Percentiles rank a stretch among this genome's conserved stretches.
Evolutionary conservation across 2,888 invertebrate species (phyloP).

Genomic region (Steinernema carpocapsae): DNA sequence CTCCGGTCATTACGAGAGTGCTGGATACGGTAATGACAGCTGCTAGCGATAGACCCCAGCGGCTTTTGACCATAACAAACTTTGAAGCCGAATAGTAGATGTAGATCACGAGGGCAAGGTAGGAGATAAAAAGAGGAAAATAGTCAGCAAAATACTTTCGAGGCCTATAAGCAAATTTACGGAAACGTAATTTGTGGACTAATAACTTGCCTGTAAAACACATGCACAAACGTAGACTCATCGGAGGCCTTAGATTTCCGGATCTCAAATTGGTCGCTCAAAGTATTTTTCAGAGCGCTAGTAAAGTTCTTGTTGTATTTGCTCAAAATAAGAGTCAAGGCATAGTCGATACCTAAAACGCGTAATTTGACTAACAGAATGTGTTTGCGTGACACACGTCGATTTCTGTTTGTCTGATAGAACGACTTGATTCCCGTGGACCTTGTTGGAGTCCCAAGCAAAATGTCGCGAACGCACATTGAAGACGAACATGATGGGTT

Average conservation of each 20-base stretch:
- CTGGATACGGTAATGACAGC: conserved; percentile 80
- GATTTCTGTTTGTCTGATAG: conserved; percentile 62
- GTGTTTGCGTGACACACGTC: conserved; percentile 46
- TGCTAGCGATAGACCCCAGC: conserved; percentile 83
- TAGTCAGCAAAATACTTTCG: conserved; percentile 63
- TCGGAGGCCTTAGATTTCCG: conserved; percentile 51
- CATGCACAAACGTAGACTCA: conserved; percentile 60
- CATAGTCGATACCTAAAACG: conserved; percentile 57
- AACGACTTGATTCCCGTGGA: conserved; percentile 58
- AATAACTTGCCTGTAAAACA: conserved; percentile 51
- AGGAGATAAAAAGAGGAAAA: conserved; percentile 56
- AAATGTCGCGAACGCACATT: conserved; percentile 59
- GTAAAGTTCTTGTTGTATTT: conserved; percentile 41
- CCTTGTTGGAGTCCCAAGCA: conserved; percentile 58
- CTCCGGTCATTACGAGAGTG: conserved; percentile 88
- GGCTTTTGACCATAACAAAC: conserved; percentile 88
- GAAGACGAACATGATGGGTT: conserved; percentile 54
- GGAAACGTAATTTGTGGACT: not conserved
- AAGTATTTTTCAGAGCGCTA: conserved; percentile 33
- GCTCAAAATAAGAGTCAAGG: conserved; percentile 51
- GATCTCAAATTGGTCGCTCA: conserved; percentile 41
- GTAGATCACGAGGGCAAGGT: conserved; percentile 60
- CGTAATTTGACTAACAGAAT: not conserved
- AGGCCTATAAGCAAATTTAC: conserved; percentile 42
- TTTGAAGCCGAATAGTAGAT: conserved; percentile 75